Percentiles rank a stretch among this genome's conserved stretches.
These are phyloP conservation scores for Acanthiza pusilla DNA, from an alignment of 2,797 vertebrate genomes.

Conservation along the genomic window DNA sequence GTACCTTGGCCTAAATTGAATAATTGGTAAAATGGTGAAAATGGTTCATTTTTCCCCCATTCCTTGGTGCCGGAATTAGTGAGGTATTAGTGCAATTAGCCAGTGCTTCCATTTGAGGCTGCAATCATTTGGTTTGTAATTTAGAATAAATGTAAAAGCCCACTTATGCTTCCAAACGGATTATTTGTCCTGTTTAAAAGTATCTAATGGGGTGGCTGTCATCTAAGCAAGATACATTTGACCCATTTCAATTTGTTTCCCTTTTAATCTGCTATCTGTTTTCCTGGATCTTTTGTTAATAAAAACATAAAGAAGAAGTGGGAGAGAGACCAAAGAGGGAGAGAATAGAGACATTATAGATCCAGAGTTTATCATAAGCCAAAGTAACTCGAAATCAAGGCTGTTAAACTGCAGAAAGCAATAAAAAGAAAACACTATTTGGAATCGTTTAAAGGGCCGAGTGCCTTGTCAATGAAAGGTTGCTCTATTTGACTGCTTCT, in stretches of 20 bases:
- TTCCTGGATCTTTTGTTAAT: slow-evolving; percentile 50
- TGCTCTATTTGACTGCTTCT: slow-evolving; percentile 17
- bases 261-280: slow-evolving; percentile 67
- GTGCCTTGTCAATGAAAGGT: slow-evolving; percentile 56
- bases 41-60: neutral
- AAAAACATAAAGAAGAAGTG: slow-evolving; percentile 55
- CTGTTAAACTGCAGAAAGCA: slow-evolving; percentile 66
- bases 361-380: slow-evolving; percentile 67
- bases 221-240: slow-evolving; percentile 55
- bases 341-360: slow-evolving; percentile 52
- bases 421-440: slow-evolving; percentile 63
- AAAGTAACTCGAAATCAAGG: slow-evolving; percentile 52
- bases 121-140: slow-evolving; percentile 67
- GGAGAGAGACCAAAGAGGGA: slow-evolving; percentile 15
- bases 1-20: slow-evolving; percentile 50
- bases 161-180: slow-evolving; percentile 51
- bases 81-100: slow-evolving; percentile 74
- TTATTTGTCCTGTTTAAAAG: slow-evolving; percentile 73
- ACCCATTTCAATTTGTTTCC: slow-evolving; percentile 67
- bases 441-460: slow-evolving; percentile 66
- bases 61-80: slow-evolving; percentile 65
- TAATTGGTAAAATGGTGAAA: slow-evolving; percentile 52
- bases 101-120: slow-evolving; percentile 66
- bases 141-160: slow-evolving; percentile 72
- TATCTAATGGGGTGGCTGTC: slow-evolving; percentile 66